phyloP scores from a whole-genome alignment of 2,797 vertebrate genomes.

The Antrozous pallidus region DNA sequence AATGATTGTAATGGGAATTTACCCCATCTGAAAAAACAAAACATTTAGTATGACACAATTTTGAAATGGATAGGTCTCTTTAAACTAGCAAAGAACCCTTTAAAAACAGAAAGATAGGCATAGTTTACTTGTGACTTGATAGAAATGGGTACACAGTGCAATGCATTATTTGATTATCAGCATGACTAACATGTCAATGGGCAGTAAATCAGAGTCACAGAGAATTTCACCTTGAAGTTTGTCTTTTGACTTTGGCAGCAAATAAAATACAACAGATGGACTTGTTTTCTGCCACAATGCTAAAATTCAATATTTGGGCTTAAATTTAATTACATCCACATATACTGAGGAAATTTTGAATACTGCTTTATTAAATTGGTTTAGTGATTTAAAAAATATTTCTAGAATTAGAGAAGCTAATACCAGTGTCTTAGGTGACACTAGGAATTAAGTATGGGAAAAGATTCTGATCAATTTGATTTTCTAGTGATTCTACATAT shows the following conservation, averaged over 20 bases:
- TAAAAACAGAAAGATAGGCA: constrained; percentile 81
- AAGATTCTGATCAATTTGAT: neutral
- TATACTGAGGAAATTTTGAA: constrained; percentile 3
- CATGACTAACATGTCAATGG: neutral
- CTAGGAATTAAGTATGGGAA: neutral
- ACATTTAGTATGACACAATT: constrained; percentile 42
- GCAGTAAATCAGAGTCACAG: neutral
- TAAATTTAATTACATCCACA: neutral
- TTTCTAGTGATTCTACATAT: neutral
- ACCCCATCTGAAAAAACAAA: constrained; percentile 52
- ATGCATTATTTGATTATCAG: neutral
- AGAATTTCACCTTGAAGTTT: neutral
- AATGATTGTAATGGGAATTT: neutral
- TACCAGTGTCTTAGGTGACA: neutral
- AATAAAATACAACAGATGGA: neutral
- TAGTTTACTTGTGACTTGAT: constrained; percentile 87
- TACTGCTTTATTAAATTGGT: neutral
- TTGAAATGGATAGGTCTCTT: constrained; percentile 83
- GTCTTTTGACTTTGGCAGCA: neutral
- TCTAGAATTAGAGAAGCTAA: neutral
- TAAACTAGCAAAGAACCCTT: constrained; percentile 82
- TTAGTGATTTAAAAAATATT: constrained; percentile 3
- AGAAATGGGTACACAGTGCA: constrained; percentile 63
- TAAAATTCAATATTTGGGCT: constrained; percentile 23
- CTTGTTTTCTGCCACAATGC: neutral